Evolutionary conservation across 1,140 invertebrate genomes (phyloP).

Genomic region (Drosophila funebris): DNA sequence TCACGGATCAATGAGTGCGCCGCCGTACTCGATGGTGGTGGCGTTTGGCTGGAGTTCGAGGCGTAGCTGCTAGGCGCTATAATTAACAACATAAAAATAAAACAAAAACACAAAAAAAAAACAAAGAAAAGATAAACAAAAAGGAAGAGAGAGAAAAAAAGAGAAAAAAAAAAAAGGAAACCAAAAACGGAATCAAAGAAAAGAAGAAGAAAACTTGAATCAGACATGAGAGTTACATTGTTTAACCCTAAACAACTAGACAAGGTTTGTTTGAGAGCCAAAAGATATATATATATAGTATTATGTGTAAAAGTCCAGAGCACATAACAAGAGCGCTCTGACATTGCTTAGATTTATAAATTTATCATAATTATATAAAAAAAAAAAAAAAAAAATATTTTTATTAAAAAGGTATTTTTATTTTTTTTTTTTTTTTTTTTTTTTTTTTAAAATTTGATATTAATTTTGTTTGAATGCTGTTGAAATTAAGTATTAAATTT

Average conservation of each 20-base stretch:
- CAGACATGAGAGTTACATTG: conserved; percentile 37
- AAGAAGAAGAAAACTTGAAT: conserved; percentile 43
- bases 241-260: conserved; percentile 24
- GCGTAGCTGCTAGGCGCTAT: conserved; percentile 74
- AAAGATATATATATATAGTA: conserved; percentile 21
- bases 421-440: background rate
- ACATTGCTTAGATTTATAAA: background rate
- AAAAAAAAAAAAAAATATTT: conserved; percentile 51
- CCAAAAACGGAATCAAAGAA: conserved; percentile 16
- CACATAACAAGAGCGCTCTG: background rate
- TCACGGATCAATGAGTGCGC: conserved; percentile 76
- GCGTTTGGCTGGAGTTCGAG: conserved; percentile 81
- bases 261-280: conserved; percentile 22
- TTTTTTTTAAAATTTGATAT: conserved; percentile 21
- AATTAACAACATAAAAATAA: conserved; percentile 35
- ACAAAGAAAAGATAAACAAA: conserved; percentile 12
- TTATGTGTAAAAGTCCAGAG: background rate
- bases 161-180: conserved; percentile 2
- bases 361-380: conserved; percentile 5
- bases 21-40: conserved; percentile 68
- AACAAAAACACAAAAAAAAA: conserved; percentile 4
- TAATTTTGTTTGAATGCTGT: conserved; percentile 30
- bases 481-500: conserved; percentile 37
- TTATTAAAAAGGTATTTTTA: conserved; percentile 61
- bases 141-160: background rate